phyloP scores from a whole-genome alignment of 2,888 invertebrate species.

The Acanthosepion pharaonis region DNA sequence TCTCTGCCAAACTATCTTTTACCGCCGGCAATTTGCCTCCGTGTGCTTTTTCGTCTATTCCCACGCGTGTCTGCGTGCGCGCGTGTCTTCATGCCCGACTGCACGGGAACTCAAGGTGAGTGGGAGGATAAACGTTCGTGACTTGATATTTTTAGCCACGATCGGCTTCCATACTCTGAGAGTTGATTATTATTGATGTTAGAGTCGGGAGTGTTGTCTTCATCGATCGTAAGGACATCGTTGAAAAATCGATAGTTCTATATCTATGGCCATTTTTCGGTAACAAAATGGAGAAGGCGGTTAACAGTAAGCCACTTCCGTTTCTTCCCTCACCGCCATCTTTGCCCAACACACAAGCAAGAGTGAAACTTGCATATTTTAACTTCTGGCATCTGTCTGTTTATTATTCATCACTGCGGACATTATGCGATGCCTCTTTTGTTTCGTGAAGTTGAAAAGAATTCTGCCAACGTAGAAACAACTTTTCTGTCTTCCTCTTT shows the following conservation, averaged over 20 bases:
- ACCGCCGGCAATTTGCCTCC: neutral
- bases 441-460: too few relatives aligned
- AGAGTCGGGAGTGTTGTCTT: neutral
- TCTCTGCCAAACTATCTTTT: neutral
- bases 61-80: too few relatives aligned
- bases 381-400: too few relatives aligned
- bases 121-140: neutral
- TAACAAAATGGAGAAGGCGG: neutral
- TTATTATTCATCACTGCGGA: too few relatives aligned
- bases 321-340: neutral
- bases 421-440: too few relatives aligned
- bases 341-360: neutral
- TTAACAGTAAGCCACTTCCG: neutral
- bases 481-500: too few relatives aligned
- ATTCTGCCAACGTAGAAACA: too few relatives aligned
- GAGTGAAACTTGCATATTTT: too few relatives aligned
- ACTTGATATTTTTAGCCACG: neutral
- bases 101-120: neutral
- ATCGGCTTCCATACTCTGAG: neutral
- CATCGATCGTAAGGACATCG: neutral
- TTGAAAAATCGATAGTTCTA: slow-evolving; percentile 14
- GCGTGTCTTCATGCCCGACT: too few relatives aligned
- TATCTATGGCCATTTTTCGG: neutral
- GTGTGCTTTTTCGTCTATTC: too few relatives aligned
- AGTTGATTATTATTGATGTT: neutral